Percentiles rank a stretch among this genome's conserved stretches.
Evolutionary conservation across 2,888 invertebrate species (phyloP).

Genomic region (Epinotia brunnichana): DNA sequence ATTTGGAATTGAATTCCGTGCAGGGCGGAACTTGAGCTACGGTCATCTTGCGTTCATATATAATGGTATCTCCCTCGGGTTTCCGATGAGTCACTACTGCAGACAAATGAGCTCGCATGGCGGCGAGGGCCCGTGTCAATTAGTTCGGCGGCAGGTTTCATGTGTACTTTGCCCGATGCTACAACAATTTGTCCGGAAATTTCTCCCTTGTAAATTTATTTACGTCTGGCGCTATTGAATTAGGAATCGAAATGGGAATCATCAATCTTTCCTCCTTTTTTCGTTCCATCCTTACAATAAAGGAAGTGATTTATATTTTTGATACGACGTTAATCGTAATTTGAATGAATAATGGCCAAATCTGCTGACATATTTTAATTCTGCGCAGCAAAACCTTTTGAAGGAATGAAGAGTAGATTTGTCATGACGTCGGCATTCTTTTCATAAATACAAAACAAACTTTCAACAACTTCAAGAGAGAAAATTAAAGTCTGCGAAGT

Average conservation of each 20-base stretch:
- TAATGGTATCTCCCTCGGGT: constrained; percentile 61
- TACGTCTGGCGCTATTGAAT: constrained; percentile 43
- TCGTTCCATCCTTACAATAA: constrained; percentile 26
- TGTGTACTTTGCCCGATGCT: constrained; percentile 48
- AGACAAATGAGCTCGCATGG: constrained; percentile 69
- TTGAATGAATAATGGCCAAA: constrained; percentile 15
- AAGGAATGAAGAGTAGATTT: not conserved
- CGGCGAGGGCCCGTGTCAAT: constrained; percentile 64
- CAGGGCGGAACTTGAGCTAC: constrained; percentile 49
- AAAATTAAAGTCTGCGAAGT: constrained; percentile 10
- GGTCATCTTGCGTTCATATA: constrained; percentile 65
- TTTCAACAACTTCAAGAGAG: not conserved
- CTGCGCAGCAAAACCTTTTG: not conserved
- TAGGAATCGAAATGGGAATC: constrained; percentile 39
- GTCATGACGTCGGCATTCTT: not conserved
- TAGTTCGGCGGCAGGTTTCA: constrained; percentile 59
- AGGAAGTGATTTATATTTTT: constrained; percentile 30
- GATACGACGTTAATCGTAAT: constrained; percentile 6
- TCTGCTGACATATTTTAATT: constrained; percentile 8
- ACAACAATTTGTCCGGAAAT: constrained; percentile 52
- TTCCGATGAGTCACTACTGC: constrained; percentile 70
- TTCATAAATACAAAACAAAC: not conserved
- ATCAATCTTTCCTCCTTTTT: constrained; percentile 37
- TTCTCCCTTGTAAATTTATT: constrained; percentile 43
- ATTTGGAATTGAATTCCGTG: constrained; percentile 35